Conservation (phyloP, 2,888 invertebrate species). For the Leptarthrus brevirostris region DNA sequence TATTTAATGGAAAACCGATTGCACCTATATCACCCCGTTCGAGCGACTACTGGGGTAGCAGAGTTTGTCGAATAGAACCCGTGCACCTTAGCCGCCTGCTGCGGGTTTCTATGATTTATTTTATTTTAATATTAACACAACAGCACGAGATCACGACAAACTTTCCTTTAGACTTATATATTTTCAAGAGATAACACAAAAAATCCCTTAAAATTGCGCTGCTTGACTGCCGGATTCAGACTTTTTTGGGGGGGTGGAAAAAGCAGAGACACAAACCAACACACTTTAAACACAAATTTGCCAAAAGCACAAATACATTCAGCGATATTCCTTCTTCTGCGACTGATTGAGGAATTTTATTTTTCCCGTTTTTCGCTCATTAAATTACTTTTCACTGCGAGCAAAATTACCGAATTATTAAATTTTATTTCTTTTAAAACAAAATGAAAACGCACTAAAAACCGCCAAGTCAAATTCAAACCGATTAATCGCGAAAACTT, state of each 20-base stretch:
- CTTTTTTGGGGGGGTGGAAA: not conserved
- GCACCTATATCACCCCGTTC: not conserved
- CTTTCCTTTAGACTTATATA: slow-evolving; percentile 20
- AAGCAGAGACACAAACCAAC: slow-evolving; percentile 42
- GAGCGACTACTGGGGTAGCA: too few species aligned
- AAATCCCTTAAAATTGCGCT: slow-evolving; percentile 13
- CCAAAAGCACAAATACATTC: slow-evolving; percentile 12
- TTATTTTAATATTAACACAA: too few species aligned
- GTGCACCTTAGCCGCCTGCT: too few species aligned
- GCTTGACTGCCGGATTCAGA: slow-evolving; percentile 1
- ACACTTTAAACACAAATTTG: slow-evolving; percentile 20
- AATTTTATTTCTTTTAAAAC: too few species aligned
- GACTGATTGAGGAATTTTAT: slow-evolving; percentile 10
- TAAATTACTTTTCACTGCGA: not conserved
- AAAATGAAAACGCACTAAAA: not conserved
- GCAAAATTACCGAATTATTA: too few species aligned
- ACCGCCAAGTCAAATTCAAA: not conserved
- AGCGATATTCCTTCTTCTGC: slow-evolving; percentile 19
- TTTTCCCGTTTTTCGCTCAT: not conserved
- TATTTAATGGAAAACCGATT: slow-evolving; percentile 21
- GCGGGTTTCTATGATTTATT: too few species aligned
- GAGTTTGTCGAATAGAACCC: too few species aligned
- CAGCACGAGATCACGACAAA: slow-evolving; percentile 14
- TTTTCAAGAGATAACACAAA: slow-evolving; percentile 13
- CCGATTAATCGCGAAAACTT: slow-evolving; percentile 20